Percentiles rank a stretch among this genome's conserved stretches.
phyloP scores from a whole-genome alignment of 1,140 invertebrate genomes.

The Panagrolaimus sp. region DNA sequence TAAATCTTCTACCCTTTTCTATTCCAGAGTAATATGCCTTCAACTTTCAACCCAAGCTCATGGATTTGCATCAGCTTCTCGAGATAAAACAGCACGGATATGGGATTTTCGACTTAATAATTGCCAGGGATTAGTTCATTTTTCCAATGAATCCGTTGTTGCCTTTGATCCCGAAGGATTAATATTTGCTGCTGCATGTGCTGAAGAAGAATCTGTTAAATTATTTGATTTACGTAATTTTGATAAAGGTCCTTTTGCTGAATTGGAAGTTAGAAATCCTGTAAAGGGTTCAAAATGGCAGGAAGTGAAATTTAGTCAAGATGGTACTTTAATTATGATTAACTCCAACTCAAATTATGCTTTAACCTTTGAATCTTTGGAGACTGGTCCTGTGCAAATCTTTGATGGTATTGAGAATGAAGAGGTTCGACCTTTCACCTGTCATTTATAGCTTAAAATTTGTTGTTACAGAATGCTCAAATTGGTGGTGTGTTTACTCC shows the following conservation, averaged over 20 bases:
- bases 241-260: constrained; percentile 69
- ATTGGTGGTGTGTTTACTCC: neutral
- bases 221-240: constrained; percentile 90
- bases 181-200: constrained; percentile 85
- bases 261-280: constrained; percentile 1
- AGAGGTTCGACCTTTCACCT: neutral
- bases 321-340: neutral
- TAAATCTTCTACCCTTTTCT: too few relatives aligned
- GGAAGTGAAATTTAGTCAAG: constrained; percentile 4
- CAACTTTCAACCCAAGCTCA: constrained; percentile 85
- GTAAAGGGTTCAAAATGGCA: neutral
- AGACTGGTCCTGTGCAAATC: neutral
- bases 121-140: constrained; percentile 83
- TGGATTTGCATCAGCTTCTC: constrained; percentile 87
- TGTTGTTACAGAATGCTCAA: neutral
- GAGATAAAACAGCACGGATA: constrained; percentile 86
- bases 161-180: constrained; percentile 95
- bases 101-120: constrained; percentile 94
- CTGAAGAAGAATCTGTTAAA: constrained; percentile 92
- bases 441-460: neutral
- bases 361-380: neutral
- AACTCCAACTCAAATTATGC: constrained; percentile 6
- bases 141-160: constrained; percentile 84
- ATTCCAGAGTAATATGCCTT: neutral
- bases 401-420: neutral